These are phyloP conservation scores for Merluccius polli DNA, from an alignment of 2,797 vertebrate genomes.

Conservation along the genomic window DNA sequence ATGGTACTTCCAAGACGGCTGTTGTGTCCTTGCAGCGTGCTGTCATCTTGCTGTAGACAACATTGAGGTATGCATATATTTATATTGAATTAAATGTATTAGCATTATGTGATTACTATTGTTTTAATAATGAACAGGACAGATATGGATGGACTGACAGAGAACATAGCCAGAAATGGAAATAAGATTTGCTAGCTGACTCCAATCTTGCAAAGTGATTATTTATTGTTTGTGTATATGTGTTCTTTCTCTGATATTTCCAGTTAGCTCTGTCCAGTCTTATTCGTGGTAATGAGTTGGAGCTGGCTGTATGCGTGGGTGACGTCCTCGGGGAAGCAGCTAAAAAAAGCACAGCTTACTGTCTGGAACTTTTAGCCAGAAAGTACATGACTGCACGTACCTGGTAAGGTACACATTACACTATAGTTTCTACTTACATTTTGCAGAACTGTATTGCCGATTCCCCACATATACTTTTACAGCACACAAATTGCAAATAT, in stretches of 20 bases:
- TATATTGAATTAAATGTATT: too few species aligned
- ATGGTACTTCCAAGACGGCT: conserved; percentile 91
- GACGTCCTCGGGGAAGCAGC: conserved; percentile 83
- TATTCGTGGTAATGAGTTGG: conserved; percentile 94
- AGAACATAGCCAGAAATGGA: neutral
- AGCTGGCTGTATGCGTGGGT: conserved; percentile 87
- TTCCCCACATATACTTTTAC: neutral
- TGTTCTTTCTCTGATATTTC: conserved; percentile 48
- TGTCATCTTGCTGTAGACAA: conserved; percentile 90
- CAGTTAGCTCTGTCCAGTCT: conserved; percentile 89
- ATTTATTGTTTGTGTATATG: conserved; percentile 14
- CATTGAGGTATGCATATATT: conserved; percentile 79
- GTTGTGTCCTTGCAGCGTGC: conserved; percentile 85
- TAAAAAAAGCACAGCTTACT: conserved; percentile 81
- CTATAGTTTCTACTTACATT: neutral
- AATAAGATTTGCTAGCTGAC: neutral
- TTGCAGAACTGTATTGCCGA: neutral
- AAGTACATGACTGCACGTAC: conserved; percentile 88
- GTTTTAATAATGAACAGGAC: neutral
- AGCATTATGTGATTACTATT: neutral
- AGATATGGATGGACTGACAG: neutral
- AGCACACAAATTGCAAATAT: neutral
- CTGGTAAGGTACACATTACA: conserved; percentile 72
- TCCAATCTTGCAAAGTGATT: neutral
- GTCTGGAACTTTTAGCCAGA: conserved; percentile 87